These are phyloP conservation scores for Nibea albiflora DNA, from an alignment of 2,113 vertebrate species.

Conservation along the genomic window DNA sequence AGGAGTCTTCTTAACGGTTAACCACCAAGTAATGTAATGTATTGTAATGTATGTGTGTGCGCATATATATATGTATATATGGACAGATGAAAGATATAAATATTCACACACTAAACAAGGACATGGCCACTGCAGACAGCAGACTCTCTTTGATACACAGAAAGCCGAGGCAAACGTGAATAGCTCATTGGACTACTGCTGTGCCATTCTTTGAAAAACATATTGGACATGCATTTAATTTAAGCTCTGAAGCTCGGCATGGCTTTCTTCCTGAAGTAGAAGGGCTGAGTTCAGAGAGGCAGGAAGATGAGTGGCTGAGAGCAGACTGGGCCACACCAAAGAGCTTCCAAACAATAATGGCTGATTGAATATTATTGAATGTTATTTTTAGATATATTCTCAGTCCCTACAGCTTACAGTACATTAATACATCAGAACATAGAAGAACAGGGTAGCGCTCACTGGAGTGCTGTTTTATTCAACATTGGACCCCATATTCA, in stretches of 20 bases:
- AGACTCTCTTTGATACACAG: slow-evolving; percentile 70
- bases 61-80: not conserved
- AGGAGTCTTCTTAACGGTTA: not conserved
- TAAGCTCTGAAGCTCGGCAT: slow-evolving; percentile 47
- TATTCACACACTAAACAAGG: slow-evolving; percentile 24
- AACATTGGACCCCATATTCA: not conserved
- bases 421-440: not conserved
- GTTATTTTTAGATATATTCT: slow-evolving; percentile 24
- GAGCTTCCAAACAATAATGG: slow-evolving; percentile 47
- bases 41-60: not conserved
- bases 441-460: not conserved
- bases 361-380: slow-evolving; percentile 47
- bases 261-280: slow-evolving; percentile 45
- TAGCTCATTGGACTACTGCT: slow-evolving; percentile 55
- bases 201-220: slow-evolving; percentile 69
- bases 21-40: too few species aligned
- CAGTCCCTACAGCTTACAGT: not conserved
- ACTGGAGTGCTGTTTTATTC: not conserved
- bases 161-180: slow-evolving; percentile 70
- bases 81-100: too few species aligned
- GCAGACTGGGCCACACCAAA: slow-evolving; percentile 31
- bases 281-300: slow-evolving; percentile 51
- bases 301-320: slow-evolving; percentile 42
- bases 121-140: slow-evolving; percentile 65
- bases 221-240: slow-evolving; percentile 74